Percentiles rank a stretch among this genome's conserved stretches.
phyloP scores from a whole-genome alignment of 2,113 vertebrate species.

The Camelus dromedarius region DNA sequence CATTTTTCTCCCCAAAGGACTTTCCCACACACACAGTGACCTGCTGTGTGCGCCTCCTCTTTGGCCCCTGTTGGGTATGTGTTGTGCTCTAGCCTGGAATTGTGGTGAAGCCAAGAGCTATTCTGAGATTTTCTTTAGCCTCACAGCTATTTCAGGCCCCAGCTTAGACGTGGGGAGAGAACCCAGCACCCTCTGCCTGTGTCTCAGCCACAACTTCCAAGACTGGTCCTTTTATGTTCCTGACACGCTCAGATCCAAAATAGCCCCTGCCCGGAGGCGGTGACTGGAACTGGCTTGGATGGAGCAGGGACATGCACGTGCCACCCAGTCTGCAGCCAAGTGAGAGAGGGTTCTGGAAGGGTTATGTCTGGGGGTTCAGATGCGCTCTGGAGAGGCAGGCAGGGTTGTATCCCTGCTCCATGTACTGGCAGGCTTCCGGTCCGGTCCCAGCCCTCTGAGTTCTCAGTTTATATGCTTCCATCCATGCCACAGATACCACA shows the following conservation, averaged over 20 bases:
- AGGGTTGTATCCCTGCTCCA: too few relatives aligned
- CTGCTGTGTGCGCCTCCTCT: not conserved
- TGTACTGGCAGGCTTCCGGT: not conserved
- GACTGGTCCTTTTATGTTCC: not conserved
- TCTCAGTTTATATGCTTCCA: not conserved
- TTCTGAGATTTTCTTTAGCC: conserved; percentile 62
- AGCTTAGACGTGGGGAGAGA: not conserved
- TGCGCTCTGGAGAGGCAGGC: not conserved
- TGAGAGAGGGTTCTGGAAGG: not conserved
- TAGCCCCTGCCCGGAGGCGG: not conserved
- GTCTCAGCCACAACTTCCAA: conserved; percentile 56
- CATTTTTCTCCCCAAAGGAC: not conserved
- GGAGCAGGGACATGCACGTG: not conserved
- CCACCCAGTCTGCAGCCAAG: not conserved
- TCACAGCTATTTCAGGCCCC: conserved; percentile 65
- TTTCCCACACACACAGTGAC: not conserved
- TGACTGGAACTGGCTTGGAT: not conserved
- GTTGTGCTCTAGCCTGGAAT: not conserved
- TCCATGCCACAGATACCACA: not conserved
- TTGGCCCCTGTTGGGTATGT: not conserved
- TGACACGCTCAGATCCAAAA: conserved; percentile 62
- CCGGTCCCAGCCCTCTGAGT: not conserved
- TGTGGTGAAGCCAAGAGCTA: conserved; percentile 69
- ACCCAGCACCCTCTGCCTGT: not conserved
- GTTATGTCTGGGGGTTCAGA: not conserved